Base-by-base conservation (phyloP, 2,797 vertebrate species). In the Tokudaia tokunoshimensis region DNA sequence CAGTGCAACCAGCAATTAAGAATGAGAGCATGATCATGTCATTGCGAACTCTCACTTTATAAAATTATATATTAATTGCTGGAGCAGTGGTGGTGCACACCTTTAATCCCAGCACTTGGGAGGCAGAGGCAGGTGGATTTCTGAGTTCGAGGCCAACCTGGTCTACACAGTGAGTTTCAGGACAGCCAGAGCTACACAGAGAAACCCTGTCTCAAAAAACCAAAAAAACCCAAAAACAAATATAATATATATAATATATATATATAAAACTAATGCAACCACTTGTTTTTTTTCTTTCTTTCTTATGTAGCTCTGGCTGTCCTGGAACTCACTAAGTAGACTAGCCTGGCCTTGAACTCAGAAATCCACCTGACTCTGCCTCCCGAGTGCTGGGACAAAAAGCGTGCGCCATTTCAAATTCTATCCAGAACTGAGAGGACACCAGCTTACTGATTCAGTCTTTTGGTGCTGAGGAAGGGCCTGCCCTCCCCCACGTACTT, bases 11-110 rank as follows among this genome's bases (percentile, higher is more conserved):
- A 92, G 57, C 85, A 79, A 76, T 76, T 67, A 85, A 80, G n/a
- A 76, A 92, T 37, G 19, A 26, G 47, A 22, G 20, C 31, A 14
- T 41, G n/a, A 22, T 31, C 6, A 47, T 44, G 17, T 3, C 37
- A 41, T 34, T 63, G 34, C 82, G 79, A 92, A 89, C 55, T 75
- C 90, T 85, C 75, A 50, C 80, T 67, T 95, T 97, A 94, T 44
- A 89, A 75, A 94, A 89, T 87, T 55, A 81, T 24, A 76, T 2
- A 29, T 72, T 92, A 70, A 31, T 52, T 52, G 50, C 50, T 11
- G 10, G 47, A 10, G 50, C 50, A 52, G 50, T 10, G 50, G 50
- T 52, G 50, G 50, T 52, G 50, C 50, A 52, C 50, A 9, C 50
- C 50, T 52, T 10, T 52, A 52, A 52, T 52, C 10, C 50, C 50